Base-by-base conservation (phyloP, 2,113 vertebrate species). In the Plestiodon gilberti region DNA sequence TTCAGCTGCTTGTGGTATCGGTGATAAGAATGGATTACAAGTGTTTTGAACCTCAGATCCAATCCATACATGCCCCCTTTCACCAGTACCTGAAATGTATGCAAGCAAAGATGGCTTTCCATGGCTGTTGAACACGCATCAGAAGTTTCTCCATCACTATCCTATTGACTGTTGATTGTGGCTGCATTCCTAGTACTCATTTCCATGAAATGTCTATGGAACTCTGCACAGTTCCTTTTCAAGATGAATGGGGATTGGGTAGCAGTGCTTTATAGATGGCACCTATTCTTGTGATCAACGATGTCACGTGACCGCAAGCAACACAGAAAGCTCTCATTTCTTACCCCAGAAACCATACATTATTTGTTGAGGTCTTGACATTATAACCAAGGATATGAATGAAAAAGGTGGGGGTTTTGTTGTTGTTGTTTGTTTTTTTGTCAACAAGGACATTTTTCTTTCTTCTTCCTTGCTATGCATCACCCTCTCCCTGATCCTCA, bases 381-480 rank as follows among this genome's bases (percentile, higher is more conserved):
- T 2, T 84, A 65, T 94, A 81, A 35, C 0, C 30, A 35, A 33
- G 22, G 22, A 89, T 14, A 57, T 89, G 74, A 89, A 91, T 87
- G 70, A 87, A 91, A 92, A 28, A n/a, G 10, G 25, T 92, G 67
- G 1, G 33, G 17, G n/a, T n/a, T n/a, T n/a, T n/a, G n/a, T n/a
- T n/a, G n/a, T n/a, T n/a, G n/a, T n/a, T n/a, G n/a, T n/a, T n/a
- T n/a, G n/a, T n/a, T 71, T 92, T 95, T 35, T 94, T 67, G 65
- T 52, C 75, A 9, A 89, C 89, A 80, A 22, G 73, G 0, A 80
- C 86, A 65, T 69, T 70, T 2, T 65, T 81, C 62, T 62, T 73
- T 30, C 23, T 52, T 52, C 11, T 74, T 78, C 1, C 14, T 20
- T 55, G 9, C 52, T n/a, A 11, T 80, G 78, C 15, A 61, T 30